Conservation (phyloP, 2,797 vertebrate genomes). For the Eidolon dupreanum region DNA sequence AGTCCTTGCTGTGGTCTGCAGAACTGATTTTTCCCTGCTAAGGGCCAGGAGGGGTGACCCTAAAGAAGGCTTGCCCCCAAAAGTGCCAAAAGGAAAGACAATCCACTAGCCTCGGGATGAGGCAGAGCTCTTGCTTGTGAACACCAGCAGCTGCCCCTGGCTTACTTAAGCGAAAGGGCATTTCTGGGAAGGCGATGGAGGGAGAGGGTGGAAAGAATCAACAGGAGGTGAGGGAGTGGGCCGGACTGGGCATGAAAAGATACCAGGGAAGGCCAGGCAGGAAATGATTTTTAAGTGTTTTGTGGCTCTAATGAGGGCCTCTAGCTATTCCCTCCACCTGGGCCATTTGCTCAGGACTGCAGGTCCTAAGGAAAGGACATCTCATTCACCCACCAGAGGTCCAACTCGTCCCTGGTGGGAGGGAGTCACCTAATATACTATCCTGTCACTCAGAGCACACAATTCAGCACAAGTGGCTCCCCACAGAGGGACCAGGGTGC, state of each 20-base stretch:
- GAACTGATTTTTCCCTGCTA: neutral
- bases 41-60: neutral
- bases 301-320: neutral
- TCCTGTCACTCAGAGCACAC: neutral
- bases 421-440: neutral
- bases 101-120: neutral
- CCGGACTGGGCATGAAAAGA: neutral
- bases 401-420: neutral
- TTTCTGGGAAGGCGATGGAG: neutral
- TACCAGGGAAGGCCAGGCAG: neutral
- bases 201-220: neutral
- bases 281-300: rapidly evolving
- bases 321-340: too few species aligned
- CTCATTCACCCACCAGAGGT: neutral
- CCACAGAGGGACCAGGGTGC: neutral
- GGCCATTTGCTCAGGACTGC: neutral
- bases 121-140: neutral
- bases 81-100: neutral
- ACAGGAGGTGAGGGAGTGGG: neutral
- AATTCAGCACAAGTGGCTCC: neutral
- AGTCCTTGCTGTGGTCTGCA: neutral
- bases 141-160: neutral
- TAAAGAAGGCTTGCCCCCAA: neutral
- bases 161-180: neutral
- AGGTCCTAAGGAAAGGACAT: neutral